phyloP scores from a whole-genome alignment of 2,113 vertebrate genomes.

The Tachuris rubrigastra region DNA sequence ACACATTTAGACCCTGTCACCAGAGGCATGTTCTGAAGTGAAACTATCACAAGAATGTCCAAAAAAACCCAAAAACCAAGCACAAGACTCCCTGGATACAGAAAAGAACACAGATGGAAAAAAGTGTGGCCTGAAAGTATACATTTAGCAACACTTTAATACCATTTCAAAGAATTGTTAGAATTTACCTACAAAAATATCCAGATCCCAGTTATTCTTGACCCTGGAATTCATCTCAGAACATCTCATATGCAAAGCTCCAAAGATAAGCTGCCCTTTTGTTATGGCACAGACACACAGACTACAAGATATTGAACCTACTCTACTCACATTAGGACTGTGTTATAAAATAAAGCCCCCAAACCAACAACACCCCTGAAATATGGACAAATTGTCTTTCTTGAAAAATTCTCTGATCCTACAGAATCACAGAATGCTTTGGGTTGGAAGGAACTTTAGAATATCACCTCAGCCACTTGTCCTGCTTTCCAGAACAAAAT shows the following conservation, averaged over 20 bases:
- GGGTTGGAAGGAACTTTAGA: not conserved
- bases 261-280: not conserved
- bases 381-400: not conserved
- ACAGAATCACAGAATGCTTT: not conserved
- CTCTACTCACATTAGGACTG: not conserved
- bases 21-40: not conserved
- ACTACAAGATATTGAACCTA: not conserved
- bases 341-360: not conserved
- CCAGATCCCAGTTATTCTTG: not conserved
- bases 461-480: not conserved
- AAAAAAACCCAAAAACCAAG: not conserved
- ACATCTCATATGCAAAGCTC: not conserved
- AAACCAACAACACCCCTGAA: not conserved
- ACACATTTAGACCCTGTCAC: not conserved
- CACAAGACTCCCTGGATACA: not conserved
- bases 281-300: not conserved
- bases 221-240: not conserved
- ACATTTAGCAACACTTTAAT: fast-evolving
- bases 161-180: not conserved
- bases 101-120: not conserved
- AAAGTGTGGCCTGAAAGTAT: not conserved
- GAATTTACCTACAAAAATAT: not conserved
- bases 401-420: not conserved
- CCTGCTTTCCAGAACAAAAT: not conserved
- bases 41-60: not conserved